A percentile compares a stretch with the other conserved stretches of the same genome.
phyloP scores from a whole-genome alignment of 1,140 invertebrate species.

The Bombus ignitus region DNA sequence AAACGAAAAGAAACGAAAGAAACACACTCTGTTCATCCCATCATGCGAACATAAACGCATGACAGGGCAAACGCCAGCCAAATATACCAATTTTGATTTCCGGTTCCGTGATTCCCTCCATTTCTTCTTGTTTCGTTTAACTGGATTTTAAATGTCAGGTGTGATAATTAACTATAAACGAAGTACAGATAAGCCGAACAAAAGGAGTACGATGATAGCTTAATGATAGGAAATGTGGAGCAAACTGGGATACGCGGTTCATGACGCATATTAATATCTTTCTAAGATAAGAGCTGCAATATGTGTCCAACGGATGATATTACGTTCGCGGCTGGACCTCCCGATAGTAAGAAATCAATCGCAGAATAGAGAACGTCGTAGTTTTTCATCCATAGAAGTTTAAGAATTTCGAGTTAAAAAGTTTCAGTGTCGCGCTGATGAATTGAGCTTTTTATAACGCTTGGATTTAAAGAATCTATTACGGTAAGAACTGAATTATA shows the following conservation, averaged over 20 bases:
- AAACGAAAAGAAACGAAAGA: constrained; percentile 27
- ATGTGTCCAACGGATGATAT: too few species aligned
- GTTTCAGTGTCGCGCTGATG: too few species aligned
- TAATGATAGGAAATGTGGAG: neutral
- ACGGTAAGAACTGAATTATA: neutral
- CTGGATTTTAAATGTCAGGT: neutral
- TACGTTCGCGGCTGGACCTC: too few species aligned
- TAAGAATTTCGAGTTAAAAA: too few species aligned
- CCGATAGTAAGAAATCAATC: too few species aligned
- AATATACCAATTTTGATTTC: constrained; percentile 61
- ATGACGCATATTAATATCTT: too few species aligned
- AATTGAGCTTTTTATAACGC: neutral
- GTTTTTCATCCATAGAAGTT: too few species aligned
- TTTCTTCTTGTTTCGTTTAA: neutral
- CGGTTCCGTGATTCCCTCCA: neutral
- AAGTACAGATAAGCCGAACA: neutral
- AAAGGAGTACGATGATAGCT: neutral
- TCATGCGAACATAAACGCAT: neutral
- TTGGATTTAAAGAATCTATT: neutral
- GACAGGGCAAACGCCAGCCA: constrained; percentile 48
- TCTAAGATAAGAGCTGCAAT: too few species aligned
- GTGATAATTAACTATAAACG: neutral
- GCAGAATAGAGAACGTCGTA: too few species aligned
- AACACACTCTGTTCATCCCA: neutral
- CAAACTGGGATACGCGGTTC: too few species aligned